phyloP scores from a whole-genome alignment of 2,888 invertebrate genomes.

The Isotomurus palustris region DNA sequence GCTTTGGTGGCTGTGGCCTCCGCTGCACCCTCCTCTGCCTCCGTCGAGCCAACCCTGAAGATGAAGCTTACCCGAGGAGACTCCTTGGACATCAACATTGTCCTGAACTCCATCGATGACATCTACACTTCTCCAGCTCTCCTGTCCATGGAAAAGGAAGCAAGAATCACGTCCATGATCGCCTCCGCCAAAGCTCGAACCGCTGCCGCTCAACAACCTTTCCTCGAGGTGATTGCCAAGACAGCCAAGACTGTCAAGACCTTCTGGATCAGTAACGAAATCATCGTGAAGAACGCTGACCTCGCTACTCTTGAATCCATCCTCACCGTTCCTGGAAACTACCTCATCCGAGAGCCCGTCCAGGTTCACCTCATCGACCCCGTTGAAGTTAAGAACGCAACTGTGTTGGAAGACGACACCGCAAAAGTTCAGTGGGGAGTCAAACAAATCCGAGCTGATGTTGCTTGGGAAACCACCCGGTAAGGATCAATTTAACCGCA shows the following conservation, averaged over 20 bases:
- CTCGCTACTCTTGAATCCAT: constrained; percentile 8
- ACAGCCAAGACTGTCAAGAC: constrained; percentile 7
- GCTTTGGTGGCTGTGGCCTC: no score
- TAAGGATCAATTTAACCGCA: no score
- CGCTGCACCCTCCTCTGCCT: no score
- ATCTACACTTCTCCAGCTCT: no score
- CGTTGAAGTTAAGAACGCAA: background rate
- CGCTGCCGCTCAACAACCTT: constrained; percentile 14
- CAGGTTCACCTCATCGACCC: background rate
- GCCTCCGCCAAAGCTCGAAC: constrained; percentile 12
- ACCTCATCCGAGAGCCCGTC: constrained; percentile 21
- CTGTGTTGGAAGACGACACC: no score
- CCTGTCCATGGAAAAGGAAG: constrained; percentile 7
- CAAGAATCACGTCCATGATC: constrained; percentile 18
- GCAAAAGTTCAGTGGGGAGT: constrained; percentile 19
- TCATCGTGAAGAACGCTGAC: constrained; percentile 15
- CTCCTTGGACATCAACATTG: constrained; percentile 1
- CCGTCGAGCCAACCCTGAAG: no score
- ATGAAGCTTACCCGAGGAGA: no score
- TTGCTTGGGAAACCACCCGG: constrained; percentile 22
- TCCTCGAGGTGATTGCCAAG: constrained; percentile 12
- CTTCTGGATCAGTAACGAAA: constrained; percentile 30
- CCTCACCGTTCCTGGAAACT: constrained; percentile 4
- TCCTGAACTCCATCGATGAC: constrained; percentile 17
- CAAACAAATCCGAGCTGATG: constrained; percentile 10